These are phyloP conservation scores for Gorsachius goisagi DNA, from an alignment of 2,113 vertebrate species.

Conservation along the genomic window DNA sequence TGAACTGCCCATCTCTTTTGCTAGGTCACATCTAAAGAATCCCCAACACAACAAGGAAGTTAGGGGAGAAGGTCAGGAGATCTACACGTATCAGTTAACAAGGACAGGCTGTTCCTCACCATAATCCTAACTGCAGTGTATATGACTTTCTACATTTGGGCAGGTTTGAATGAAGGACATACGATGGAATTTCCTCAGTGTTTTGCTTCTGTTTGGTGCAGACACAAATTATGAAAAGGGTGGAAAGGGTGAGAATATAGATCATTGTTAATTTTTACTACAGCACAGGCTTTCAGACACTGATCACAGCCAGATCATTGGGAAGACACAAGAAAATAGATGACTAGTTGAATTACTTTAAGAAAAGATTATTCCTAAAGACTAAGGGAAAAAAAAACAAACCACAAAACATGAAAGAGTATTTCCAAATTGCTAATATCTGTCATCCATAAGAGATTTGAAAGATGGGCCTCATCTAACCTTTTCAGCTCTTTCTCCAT, in stretches of 20 bases:
- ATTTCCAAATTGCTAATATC: background rate
- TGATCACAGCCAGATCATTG: background rate
- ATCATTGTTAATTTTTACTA: background rate
- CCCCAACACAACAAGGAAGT: fast-evolving
- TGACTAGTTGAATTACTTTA: background rate
- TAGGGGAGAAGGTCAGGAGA: background rate
- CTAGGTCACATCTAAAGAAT: background rate
- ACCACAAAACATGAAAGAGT: fast-evolving
- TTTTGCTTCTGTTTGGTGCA: background rate
- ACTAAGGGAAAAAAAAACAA: background rate
- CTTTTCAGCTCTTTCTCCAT: background rate
- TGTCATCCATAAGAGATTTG: background rate
- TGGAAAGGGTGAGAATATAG: background rate
- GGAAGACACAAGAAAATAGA: background rate
- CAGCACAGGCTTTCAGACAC: background rate
- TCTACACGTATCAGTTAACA: background rate
- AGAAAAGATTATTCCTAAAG: background rate
- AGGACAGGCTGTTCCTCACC: background rate
- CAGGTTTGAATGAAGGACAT: background rate
- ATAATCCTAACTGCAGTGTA: background rate
- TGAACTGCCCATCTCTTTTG: background rate
- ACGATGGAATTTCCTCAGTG: background rate
- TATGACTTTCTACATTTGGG: background rate
- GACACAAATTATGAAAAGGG: background rate
- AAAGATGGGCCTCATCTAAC: background rate